Evolutionary conservation across 2,797 vertebrate genomes (phyloP), one percentile per base, ranked within the genome.

Genomic region (Mastacembelus armatus): DNA sequence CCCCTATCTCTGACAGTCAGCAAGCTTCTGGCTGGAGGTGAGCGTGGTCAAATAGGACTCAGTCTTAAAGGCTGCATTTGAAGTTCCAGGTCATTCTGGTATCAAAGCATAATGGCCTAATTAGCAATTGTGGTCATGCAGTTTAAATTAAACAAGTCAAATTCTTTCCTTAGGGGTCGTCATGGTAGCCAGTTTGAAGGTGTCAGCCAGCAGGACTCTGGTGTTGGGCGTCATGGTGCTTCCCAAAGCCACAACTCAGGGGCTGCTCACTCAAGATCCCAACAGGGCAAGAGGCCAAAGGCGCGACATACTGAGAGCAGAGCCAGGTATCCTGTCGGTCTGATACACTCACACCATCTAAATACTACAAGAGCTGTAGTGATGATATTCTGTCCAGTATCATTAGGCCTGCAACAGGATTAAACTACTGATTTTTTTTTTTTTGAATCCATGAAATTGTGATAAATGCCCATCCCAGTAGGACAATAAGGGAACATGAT

Each of bases 21-120:
- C 95, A 96, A 27, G 48, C 93, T 15, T 74, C 95, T 30, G 94
- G 94, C 86, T 98, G 98, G 97, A 98, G 98, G 98, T 96, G 85
- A 86, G 93, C 58, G 43, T 4, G 8, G 1, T 30, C 2, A 0
- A 7, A 14, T 9, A 1, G 4, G 16, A 15, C 42, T 55, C 29
- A 8, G 14, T 12, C 19, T 38, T 35, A 2, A 33, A 33, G 33
- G 9, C 32, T 11, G 32, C 10, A 33, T 33, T 10, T 33, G 33
- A 33, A 11, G 9, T 29, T 10, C 4, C 10, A 44, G 26, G 54
- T 55, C 29, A 7, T 1, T 19, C 9, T 43, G 2, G 18, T 11
- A 4, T 30, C 26, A 7, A 36, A 61, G 15, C 35, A 12, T 0
- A 15, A n/a, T 22, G 18, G 24, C 33, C 15, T 9, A 6, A 14